These are phyloP conservation scores for Tychaedon coryphoeus DNA, from an alignment of 2,113 vertebrate species.

Conservation along the genomic window DNA sequence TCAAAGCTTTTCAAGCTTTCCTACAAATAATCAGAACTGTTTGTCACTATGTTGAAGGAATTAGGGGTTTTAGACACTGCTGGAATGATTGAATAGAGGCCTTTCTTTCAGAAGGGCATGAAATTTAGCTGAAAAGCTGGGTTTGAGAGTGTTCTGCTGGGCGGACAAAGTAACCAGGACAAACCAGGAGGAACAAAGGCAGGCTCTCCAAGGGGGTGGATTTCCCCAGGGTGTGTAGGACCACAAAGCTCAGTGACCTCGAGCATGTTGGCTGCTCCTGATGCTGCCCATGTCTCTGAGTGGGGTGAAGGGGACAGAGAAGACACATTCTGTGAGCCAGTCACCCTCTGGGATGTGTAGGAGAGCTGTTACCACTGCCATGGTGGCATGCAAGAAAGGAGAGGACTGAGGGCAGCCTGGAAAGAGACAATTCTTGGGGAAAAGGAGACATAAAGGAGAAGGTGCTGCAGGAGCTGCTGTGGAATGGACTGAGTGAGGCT, in stretches of 20 bases:
- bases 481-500: not conserved
- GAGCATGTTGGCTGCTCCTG: not conserved
- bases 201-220: not conserved
- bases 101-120: conserved; percentile 27
- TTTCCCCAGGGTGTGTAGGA: not conserved
- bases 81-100: conserved; percentile 21
- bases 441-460: not conserved
- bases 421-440: not conserved
- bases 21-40: conserved; percentile 44
- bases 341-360: not conserved
- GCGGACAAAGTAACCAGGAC: not conserved
- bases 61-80: not conserved
- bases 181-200: not conserved
- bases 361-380: not conserved
- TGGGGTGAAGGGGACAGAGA: not conserved
- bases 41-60: conserved; percentile 45
- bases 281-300: not conserved
- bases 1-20: conserved; percentile 34
- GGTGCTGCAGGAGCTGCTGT: not conserved
- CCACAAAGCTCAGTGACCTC: not conserved
- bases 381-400: not conserved
- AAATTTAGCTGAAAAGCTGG: conserved; percentile 27
- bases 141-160: not conserved
- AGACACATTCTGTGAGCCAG: not conserved
- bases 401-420: not conserved